Evolutionary conservation across 2,797 vertebrate species (phyloP), one percentile per base, ranked within the genome.

Genomic region (Anolis apletophallus): DNA sequence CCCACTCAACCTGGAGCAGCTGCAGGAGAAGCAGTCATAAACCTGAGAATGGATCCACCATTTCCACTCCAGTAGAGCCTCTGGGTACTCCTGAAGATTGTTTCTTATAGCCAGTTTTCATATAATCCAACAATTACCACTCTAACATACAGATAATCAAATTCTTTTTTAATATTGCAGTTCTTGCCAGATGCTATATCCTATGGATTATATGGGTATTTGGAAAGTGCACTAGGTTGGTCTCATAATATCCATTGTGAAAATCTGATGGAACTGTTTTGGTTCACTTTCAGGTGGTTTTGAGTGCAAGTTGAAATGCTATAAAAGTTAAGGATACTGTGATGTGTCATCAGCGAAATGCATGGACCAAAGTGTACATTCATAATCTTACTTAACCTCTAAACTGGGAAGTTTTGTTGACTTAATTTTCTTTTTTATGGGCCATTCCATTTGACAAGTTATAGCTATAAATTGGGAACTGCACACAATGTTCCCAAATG

Each of bases 401-500:
- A 84, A 72, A 50, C 81, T 5, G 21, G 81, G 34, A 52, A 86
- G 74, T 34, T 0, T 71, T 68, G 26, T 0, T 14, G 80, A 3
- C 86, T 93, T 85, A 78, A 59, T 89, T 55, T 64, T 2, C 73
- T 74, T 26, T 29, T 75, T 69, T 29, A 1, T 85, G 79, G 84
- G 12, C 36, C 3, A 76, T 55, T 79, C 69, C 32, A 8, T 5
- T 23, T 84, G 83, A 88, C 59, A 85, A n/a, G 1, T 26, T 46
- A 79, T 79, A 11, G 32, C 85, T 89, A 85, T 91, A 93, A 91
- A 89, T 67, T 12, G 81, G 90, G 90, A 92, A 87, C 87, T 87
- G 90, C 87, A 92, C 92, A 94, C 81, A 80, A 83, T 89, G 92
- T 94, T n/a, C 88, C 88, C 86, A 54, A 78, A 2, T 57, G 71